Conservation (phyloP, 2,113 vertebrate genomes). For the Varanus salvator region DNA sequence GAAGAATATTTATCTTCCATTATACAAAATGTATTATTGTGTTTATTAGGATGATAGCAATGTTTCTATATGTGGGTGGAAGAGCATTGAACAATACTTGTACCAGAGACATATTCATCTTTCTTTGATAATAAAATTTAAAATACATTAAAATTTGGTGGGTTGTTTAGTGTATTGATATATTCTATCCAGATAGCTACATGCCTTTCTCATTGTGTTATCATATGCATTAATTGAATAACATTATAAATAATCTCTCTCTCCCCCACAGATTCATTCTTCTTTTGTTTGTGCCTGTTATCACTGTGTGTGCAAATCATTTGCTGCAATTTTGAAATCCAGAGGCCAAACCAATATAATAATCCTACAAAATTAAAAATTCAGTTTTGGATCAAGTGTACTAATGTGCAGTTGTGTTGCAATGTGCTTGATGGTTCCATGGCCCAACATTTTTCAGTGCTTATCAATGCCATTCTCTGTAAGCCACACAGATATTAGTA, state of each 20-base stretch:
- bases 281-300: conserved; percentile 37
- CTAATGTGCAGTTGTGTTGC: conserved; percentile 12
- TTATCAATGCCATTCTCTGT: not conserved
- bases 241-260: conserved; percentile 37
- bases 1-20: not conserved
- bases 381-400: not conserved
- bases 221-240: conserved; percentile 49
- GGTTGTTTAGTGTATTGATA: conserved; percentile 13
- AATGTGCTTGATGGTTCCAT: not conserved
- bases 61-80: not conserved
- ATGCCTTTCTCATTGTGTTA: conserved; percentile 32
- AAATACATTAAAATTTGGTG: conserved; percentile 43
- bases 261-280: not conserved
- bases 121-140: conserved; percentile 52
- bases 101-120: conserved; percentile 23
- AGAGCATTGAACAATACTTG: conserved; percentile 4
- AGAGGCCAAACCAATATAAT: not conserved
- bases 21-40: conserved; percentile 17
- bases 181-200: conserved; percentile 15
- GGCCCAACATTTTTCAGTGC: too few relatives aligned
- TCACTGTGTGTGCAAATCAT: conserved; percentile 18
- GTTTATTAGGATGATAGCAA: conserved; percentile 4
- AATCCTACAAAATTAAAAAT: not conserved
- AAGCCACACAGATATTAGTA: not conserved
- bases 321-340: not conserved